Evolutionary conservation across 2,797 vertebrate genomes (phyloP).

Genomic region (Pangasius mekongensis): DNA sequence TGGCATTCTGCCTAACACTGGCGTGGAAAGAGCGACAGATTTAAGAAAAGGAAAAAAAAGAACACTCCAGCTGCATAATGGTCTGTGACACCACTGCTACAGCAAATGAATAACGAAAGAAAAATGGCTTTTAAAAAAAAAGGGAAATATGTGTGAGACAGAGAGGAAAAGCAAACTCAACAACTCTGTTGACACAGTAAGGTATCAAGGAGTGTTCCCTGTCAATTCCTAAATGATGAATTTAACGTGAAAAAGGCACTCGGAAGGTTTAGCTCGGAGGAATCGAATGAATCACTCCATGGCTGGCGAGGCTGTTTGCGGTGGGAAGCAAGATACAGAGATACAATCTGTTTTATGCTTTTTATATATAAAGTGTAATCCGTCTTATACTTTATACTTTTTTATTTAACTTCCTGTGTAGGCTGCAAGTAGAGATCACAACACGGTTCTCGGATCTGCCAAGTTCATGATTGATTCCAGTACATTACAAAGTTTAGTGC

Average conservation of each 20-base stretch:
- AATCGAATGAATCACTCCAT: conserved; percentile 52
- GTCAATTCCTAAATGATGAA: conserved; percentile 55
- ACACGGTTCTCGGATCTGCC: background rate
- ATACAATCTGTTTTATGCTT: background rate
- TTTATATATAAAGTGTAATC: too few species aligned
- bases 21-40: background rate
- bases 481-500: background rate
- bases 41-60: background rate
- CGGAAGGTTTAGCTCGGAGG: conserved; percentile 35
- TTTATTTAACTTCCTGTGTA: conserved; percentile 19
- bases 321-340: conserved; percentile 9
- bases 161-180: conserved; percentile 23
- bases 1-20: background rate
- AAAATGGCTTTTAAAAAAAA: background rate
- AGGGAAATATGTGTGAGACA: background rate
- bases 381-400: background rate
- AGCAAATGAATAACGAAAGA: conserved; percentile 23
- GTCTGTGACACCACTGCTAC: conserved; percentile 6
- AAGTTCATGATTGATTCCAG: background rate
- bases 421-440: background rate
- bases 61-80: conserved; percentile 33
- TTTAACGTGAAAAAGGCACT: conserved; percentile 54
- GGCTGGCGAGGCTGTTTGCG: conserved; percentile 21
- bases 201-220: conserved; percentile 39
- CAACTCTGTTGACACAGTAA: conserved; percentile 36